phyloP scores from a whole-genome alignment of 1,140 invertebrate species.

The Hypothenemus hampei region DNA sequence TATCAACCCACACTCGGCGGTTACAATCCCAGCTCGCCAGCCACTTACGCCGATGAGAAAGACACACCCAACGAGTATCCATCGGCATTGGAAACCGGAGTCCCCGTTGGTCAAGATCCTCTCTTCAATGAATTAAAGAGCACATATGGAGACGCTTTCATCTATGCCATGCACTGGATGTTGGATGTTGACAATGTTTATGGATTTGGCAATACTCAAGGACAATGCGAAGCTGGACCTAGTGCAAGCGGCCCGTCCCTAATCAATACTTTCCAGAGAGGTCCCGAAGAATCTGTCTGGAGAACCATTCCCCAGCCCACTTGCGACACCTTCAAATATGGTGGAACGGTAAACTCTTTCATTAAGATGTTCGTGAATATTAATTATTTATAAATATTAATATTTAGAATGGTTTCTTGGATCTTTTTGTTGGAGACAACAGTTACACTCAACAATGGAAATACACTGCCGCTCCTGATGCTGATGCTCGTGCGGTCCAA shows the following conservation, averaged over 20 bases:
- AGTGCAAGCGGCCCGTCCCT: conserved; percentile 16
- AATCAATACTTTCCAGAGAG: conserved; percentile 28
- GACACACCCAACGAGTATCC: conserved; percentile 23
- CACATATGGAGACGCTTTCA: conserved; percentile 11
- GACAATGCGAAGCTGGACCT: conserved; percentile 22
- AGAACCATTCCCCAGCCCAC: conserved; percentile 28
- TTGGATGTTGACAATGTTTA: conserved; percentile 28
- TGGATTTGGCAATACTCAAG: conserved; percentile 22
- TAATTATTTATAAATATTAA: background rate
- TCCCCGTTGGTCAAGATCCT: conserved; percentile 25
- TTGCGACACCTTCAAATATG: conserved; percentile 27
- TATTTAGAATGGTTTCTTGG: conserved; percentile 21
- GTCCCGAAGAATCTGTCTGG: conserved; percentile 27
- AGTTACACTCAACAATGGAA: conserved; percentile 25
- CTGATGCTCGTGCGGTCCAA: conserved; percentile 25
- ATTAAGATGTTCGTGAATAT: background rate
- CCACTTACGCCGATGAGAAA: conserved; percentile 18
- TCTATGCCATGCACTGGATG: conserved; percentile 30
- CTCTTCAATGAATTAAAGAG: conserved; percentile 15
- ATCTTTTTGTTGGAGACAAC: conserved; percentile 18
- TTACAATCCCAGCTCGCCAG: conserved; percentile 22
- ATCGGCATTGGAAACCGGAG: conserved; percentile 16
- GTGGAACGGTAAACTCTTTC: conserved; percentile 1
- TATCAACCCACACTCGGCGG: conserved; percentile 15
- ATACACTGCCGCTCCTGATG: conserved; percentile 28